These are phyloP conservation scores for Onychostruthus taczanowskii DNA, from an alignment of 2,113 vertebrate genomes.

Conservation along the genomic window DNA sequence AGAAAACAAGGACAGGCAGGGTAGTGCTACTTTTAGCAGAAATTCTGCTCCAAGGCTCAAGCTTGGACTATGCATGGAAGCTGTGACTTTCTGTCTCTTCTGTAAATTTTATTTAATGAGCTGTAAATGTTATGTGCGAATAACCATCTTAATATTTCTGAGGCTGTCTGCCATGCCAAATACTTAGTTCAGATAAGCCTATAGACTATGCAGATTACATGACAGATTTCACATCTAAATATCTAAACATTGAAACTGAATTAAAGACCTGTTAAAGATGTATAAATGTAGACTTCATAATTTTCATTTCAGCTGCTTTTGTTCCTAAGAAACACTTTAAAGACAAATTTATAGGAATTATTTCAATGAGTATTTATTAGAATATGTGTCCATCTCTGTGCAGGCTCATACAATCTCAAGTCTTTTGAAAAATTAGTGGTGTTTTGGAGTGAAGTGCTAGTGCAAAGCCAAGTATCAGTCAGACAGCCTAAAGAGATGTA, in stretches of 20 bases:
- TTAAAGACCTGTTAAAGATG: not conserved
- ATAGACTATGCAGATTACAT: not conserved
- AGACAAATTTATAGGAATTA: not conserved
- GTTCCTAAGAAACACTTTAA: not conserved
- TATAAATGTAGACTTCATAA: not conserved
- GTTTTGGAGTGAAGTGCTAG: not conserved
- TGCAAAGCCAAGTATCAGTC: not conserved
- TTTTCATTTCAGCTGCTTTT: not conserved
- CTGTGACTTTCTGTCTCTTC: slow-evolving; percentile 30
- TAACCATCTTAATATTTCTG: not conserved
- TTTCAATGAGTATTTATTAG: not conserved
- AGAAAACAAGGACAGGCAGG: slow-evolving; percentile 32
- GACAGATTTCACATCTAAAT: not conserved
- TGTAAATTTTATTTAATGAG: slow-evolving; percentile 11
- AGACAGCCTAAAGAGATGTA: not conserved
- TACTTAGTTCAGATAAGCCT: not conserved
- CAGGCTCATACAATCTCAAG: not conserved
- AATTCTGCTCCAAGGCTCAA: not conserved
- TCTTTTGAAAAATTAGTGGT: not conserved
- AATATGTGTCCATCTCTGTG: not conserved
- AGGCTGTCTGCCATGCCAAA: not conserved
- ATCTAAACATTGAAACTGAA: not conserved
- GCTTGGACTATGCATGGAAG: not conserved
- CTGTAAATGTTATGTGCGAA: not conserved
- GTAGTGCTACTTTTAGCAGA: slow-evolving; percentile 30